Base-by-base conservation (phyloP, 2,113 vertebrate genomes). In the Fregetta grallaria region DNA sequence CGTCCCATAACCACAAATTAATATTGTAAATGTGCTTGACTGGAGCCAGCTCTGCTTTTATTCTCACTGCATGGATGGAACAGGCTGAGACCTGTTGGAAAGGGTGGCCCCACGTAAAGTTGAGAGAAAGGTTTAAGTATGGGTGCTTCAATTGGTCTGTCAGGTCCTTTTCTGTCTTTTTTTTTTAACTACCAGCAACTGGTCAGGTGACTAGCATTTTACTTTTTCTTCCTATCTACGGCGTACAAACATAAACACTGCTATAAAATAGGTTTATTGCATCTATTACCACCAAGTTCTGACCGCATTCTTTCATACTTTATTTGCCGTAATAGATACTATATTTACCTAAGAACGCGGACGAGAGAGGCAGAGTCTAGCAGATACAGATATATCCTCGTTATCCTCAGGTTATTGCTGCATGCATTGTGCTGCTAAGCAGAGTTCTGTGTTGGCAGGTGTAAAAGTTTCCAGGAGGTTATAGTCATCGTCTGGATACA, bases 31-130 rank as follows among this genome's bases (percentile, higher is more conserved):
- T 40, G 36, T 63, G 32, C 38, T 71, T 66, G 29, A 20, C 5
- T 62, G 20, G 25, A 52, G 25, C 11, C 12, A 32, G 34, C 13
- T 68, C 61, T 68, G 21, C 67, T 79, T 80, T 53, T 63, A 5
- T 34, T 70, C 23, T 89, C 0, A 0, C 34, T 25, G 10, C 2
- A 5, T 32, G 55, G 16, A 11, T 44, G 8, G 47, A 82, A 15
- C 17, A 67, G 44, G 15, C 20, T 63, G 11, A 53, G 62, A 8
- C 8, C 13, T 61, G 3, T 55, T 29, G n/a, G 32, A 55, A 58
- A 21, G 40, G 10, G 32, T 29, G 32, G 38, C 20, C 7, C 4
- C 3, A 2, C 1, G 1, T 55, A 7, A 62, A 49, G 17, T 0
- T 52, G 20, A 81, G 10, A 47, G 45, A 86, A 47, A 19, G 6